Percentiles rank a stretch among this genome's conserved stretches.
Evolutionary conservation across 2,888 invertebrate genomes (phyloP).

Genomic region (Zaprionus obscuricornis): DNA sequence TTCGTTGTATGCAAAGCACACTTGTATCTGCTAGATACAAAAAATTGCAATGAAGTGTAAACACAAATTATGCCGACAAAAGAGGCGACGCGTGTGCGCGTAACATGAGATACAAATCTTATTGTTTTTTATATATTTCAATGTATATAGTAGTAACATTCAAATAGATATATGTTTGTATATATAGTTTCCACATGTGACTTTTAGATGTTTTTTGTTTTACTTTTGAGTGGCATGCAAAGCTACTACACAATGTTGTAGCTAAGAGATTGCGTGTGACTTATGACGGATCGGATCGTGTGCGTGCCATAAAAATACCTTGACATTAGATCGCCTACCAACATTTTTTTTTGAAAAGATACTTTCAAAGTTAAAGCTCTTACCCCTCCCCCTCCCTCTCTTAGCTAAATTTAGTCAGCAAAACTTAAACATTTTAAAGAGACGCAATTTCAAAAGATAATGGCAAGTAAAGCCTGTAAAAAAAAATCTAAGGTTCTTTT

Average conservation of each 20-base stretch:
- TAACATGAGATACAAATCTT: slow-evolving; percentile 53
- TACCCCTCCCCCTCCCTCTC: neutral
- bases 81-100: slow-evolving; percentile 49
- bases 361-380: neutral
- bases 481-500: no score
- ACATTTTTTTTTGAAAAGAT: slow-evolving; percentile 4
- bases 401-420: neutral
- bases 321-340: slow-evolving; percentile 12
- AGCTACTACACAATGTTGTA: slow-evolving; percentile 2
- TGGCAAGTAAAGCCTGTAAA: no score
- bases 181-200: neutral
- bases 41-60: slow-evolving; percentile 70
- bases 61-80: slow-evolving; percentile 57
- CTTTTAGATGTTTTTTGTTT: neutral
- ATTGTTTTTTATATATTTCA: slow-evolving; percentile 10
- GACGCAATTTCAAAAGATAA: no score
- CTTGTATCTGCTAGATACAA: slow-evolving; percentile 59
- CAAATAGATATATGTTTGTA: neutral
- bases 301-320: slow-evolving; percentile 5
- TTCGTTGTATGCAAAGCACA: slow-evolving; percentile 54
- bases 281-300: neutral
- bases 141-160: no score
- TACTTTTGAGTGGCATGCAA: slow-evolving; percentile 4
- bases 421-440: no score
- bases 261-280: slow-evolving; percentile 17